Evolutionary conservation across 2,888 invertebrate genomes (phyloP), one percentile per base, ranked within the genome.

Genomic region (Pyrrhia umbra): DNA sequence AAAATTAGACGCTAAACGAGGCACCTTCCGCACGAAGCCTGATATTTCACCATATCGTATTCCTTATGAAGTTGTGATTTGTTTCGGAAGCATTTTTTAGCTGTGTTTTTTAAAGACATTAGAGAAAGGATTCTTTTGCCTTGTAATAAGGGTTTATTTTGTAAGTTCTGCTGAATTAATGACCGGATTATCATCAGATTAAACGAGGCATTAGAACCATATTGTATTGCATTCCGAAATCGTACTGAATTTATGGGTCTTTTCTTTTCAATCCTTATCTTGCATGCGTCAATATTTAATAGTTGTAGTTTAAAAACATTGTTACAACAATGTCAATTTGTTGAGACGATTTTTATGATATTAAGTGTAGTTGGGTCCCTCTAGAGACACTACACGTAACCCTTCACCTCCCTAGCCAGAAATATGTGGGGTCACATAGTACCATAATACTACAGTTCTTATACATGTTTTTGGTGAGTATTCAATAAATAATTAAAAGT

Each of bases 211-310:
- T 55, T 23, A 49, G 52, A 52, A 63, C 60, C 50, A 37, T 50
- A 27, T 57, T 39, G 55, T 63, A 66, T n/a, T 80, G 85, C 89
- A 88, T 89, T 89, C 89, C 89, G 84, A 81, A 68, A 80, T 81
- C 80, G 80, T 74, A 81, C 78, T 84, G 80, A 80, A 78, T 75
- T 75, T 54, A 49, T 67, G 64, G 71, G 64, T 69, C 55, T 68
- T 61, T 61, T 39, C 40, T 61, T 73, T 69, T 23, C 42, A 50
- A 8, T 34, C 16, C 46, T 60, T 61, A 64, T 75, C 69, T 75
- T 72, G 71, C 68, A 67, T 69, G 58, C 39, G 30, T 51, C 46
- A 62, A 57, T 54, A 59, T 47, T 10, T 55, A 50, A 34, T 56
- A 56, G n/a, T 27, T 46, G 45, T 60, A 65, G 21, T 25, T 23